Percentiles rank a stretch among this genome's conserved stretches.
Conservation (phyloP, 2,113 vertebrate genomes). For the Python bivittatus region DNA sequence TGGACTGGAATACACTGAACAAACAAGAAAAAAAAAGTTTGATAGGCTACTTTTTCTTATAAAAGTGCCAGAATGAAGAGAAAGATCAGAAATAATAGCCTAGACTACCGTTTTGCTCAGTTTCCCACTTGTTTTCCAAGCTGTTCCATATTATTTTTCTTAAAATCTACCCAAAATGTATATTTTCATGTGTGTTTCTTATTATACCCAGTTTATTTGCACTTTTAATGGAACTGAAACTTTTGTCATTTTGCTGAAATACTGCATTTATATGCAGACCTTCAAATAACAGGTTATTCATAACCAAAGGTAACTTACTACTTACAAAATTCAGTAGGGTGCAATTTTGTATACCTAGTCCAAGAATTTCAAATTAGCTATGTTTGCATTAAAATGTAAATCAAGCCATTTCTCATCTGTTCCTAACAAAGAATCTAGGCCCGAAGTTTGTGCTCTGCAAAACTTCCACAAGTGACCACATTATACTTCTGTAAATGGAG, state of each 20-base stretch:
- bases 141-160: neutral
- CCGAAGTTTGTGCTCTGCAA: neutral
- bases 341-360: neutral
- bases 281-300: neutral
- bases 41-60: neutral
- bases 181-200: neutral
- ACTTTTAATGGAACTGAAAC: neutral
- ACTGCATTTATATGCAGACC: neutral
- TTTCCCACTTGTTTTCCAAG: neutral
- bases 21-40: neutral
- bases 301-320: neutral
- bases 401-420: neutral
- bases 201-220: neutral
- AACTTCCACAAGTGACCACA: neutral
- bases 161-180: neutral
- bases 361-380: neutral
- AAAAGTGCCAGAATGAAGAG: neutral
- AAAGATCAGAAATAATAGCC: constrained; percentile 16
- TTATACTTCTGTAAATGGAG: neutral
- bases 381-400: neutral
- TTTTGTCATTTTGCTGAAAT: neutral
- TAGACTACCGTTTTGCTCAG: neutral
- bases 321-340: neutral
- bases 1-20: neutral
- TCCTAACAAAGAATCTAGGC: neutral